These are phyloP conservation scores for Poecilia velifera DNA, from an alignment of 2,797 vertebrate genomes.

Conservation along the genomic window DNA sequence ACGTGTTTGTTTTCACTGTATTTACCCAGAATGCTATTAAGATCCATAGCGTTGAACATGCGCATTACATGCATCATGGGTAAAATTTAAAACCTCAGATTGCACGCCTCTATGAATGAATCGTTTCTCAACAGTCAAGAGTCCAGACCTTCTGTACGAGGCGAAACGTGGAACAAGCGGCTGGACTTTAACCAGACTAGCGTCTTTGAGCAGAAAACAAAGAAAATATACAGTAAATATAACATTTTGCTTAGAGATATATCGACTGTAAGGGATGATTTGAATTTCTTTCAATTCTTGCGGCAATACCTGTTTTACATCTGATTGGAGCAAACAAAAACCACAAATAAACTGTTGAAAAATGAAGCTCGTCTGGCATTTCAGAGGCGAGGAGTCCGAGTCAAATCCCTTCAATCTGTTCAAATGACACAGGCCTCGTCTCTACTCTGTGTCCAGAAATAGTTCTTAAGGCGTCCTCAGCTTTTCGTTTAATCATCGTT, in stretches of 20 bases:
- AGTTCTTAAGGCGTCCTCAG: background rate
- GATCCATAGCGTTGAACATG: too few species aligned
- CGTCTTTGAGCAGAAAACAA: slow-evolving; percentile 1
- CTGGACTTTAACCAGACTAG: too few species aligned
- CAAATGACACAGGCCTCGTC: slow-evolving; percentile 8
- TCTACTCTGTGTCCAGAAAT: background rate
- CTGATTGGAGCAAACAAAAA: background rate
- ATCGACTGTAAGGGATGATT: slow-evolving; percentile 5
- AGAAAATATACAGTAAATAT: slow-evolving; percentile 5
- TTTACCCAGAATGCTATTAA: too few species aligned
- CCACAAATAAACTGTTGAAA: background rate
- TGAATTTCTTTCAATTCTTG: slow-evolving; percentile 5
- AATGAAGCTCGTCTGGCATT: slow-evolving; percentile 2
- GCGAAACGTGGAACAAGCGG: too few species aligned
- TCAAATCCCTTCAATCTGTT: slow-evolving; percentile 20
- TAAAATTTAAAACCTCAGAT: too few species aligned
- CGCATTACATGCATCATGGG: too few species aligned
- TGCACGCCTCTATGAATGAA: too few species aligned
- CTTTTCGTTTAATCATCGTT: background rate
- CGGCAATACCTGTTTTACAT: background rate
- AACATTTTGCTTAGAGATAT: background rate
- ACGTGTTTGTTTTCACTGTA: too few species aligned
- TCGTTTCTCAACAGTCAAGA: too few species aligned
- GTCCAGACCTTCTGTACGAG: too few species aligned
- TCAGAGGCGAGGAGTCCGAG: background rate